Evolutionary conservation across 2,113 vertebrate species (phyloP).

Genomic region (Thunnus maccoyii): DNA sequence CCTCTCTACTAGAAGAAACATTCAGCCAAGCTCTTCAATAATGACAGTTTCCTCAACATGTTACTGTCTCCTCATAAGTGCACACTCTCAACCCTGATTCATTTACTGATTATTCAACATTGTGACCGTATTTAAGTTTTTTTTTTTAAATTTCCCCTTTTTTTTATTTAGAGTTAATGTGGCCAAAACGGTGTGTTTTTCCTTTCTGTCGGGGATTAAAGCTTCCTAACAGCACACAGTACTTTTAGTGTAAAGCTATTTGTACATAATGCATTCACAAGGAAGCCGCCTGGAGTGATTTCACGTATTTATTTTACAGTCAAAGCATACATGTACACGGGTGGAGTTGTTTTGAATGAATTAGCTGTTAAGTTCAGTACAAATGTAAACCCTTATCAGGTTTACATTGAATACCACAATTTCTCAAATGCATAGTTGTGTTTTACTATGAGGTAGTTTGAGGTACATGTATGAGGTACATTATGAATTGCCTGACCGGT

Average conservation of each 20-base stretch:
- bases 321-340: not conserved
- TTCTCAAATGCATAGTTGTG: conserved; percentile 33
- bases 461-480: conserved; percentile 3
- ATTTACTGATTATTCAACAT: conserved; percentile 31
- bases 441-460: conserved; percentile 34
- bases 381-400: conserved; percentile 9
- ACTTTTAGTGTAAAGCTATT: conserved; percentile 7
- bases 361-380: conserved; percentile 5
- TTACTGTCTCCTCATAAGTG: conserved; percentile 88
- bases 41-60: conserved; percentile 87
- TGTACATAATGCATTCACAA: conserved; percentile 6
- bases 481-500: conserved; percentile 2
- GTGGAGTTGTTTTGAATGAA: conserved; percentile 25
- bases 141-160: not conserved
- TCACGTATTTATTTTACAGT: conserved; percentile 32
- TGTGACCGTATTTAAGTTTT: conserved; percentile 18
- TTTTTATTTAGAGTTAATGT: conserved; percentile 39
- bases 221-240: conserved; percentile 33
- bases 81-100: conserved; percentile 28
- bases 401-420: conserved; percentile 10
- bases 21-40: conserved; percentile 91
- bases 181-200: conserved; percentile 54
- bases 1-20: conserved; percentile 93
- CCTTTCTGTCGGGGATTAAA: conserved; percentile 29
- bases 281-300: conserved; percentile 37